These are phyloP conservation scores for roundworm (Caenorhabditis elegans) DNA, from an alignment of 1,140 invertebrate genomes.

Conservation along the genomic window DNA sequence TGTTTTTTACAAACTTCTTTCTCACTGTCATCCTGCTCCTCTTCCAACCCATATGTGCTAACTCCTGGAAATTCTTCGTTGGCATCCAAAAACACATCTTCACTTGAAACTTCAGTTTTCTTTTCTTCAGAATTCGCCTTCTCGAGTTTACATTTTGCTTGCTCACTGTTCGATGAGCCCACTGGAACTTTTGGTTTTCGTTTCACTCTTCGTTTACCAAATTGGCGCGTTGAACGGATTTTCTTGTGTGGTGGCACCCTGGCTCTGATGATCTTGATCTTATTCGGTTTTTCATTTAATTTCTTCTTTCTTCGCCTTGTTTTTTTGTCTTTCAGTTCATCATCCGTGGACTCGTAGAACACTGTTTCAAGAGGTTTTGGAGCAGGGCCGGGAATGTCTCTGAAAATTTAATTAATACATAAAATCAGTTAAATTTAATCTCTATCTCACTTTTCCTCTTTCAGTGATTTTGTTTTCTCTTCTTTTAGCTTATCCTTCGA, in stretches of 20 bases:
- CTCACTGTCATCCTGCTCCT: neutral
- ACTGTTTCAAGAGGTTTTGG: neutral
- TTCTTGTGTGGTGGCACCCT: neutral
- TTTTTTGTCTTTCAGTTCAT: neutral
- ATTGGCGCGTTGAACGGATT: neutral
- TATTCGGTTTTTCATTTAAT: neutral
- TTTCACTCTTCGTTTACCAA: neutral
- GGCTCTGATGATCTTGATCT: neutral
- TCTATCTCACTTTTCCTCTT: slow-evolving; percentile 13
- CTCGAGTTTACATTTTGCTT: neutral
- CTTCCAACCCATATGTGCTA: neutral
- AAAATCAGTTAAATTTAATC: no score
- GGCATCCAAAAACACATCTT: neutral
- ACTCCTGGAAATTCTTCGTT: neutral
- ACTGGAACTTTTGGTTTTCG: neutral
- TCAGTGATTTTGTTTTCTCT: neutral
- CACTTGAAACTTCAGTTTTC: neutral
- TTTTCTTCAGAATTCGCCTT: neutral
- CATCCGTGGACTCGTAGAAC: neutral
- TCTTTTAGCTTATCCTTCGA: neutral
- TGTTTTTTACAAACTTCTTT: neutral
- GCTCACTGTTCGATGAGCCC: no score
- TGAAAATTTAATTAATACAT: neutral
- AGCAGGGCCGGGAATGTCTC: neutral
- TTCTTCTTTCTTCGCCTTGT: neutral